Percentiles rank a stretch among this genome's conserved stretches.
Evolutionary conservation across 2,888 invertebrate species (phyloP).

Genomic region (Trachelus stipa): DNA sequence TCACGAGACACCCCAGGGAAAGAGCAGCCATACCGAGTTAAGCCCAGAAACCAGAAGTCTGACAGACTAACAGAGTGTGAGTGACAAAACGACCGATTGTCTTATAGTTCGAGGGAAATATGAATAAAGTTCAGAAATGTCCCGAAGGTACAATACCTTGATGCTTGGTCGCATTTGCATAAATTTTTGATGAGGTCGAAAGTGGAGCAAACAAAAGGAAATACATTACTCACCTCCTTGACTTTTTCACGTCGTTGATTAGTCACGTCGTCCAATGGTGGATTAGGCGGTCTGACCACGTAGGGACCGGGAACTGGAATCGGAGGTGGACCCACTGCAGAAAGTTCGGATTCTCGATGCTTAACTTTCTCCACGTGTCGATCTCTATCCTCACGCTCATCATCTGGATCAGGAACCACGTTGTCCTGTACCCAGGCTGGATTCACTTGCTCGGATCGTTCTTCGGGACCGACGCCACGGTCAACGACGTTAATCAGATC

Average conservation of each 20-base stretch:
- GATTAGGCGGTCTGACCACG: constrained; percentile 52
- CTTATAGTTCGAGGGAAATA: neutral
- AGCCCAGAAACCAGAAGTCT: neutral
- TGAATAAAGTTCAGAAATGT: neutral
- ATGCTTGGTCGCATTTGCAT: neutral
- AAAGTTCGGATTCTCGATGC: constrained; percentile 35
- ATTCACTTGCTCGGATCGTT: constrained; percentile 54
- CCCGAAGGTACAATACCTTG: neutral
- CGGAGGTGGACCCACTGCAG: constrained; percentile 40
- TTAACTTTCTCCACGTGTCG: constrained; percentile 41
- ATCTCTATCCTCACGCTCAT: constrained; percentile 28
- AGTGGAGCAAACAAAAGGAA: neutral
- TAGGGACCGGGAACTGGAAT: constrained; percentile 40
- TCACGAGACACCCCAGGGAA: constrained; percentile 2
- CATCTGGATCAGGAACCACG: constrained; percentile 49
- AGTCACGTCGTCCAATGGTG: constrained; percentile 59
- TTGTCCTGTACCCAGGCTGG: constrained; percentile 60
- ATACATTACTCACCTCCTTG: constrained; percentile 57
- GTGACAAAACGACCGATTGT: neutral
- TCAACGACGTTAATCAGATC: constrained; percentile 57
- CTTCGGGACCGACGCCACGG: constrained; percentile 57
- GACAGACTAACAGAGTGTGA: neutral
- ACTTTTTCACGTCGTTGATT: constrained; percentile 62
- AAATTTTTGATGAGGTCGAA: neutral
- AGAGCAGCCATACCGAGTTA: neutral